Evolutionary conservation across 2,797 vertebrate genomes (phyloP).

Genomic region (Threskiornis aethiopicus): DNA sequence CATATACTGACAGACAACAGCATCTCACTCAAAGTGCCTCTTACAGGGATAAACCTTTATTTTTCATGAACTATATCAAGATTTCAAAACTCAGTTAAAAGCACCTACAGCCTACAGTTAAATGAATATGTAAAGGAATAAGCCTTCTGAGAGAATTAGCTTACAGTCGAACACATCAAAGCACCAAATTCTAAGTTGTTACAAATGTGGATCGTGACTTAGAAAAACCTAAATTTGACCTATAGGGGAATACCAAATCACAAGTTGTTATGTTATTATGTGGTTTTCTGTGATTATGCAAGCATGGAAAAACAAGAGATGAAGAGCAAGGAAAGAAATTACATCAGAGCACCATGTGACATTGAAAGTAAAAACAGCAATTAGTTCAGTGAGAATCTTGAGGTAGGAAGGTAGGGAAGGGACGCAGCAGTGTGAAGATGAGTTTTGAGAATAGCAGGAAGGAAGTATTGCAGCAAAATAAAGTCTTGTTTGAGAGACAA

Average conservation of each 20-base stretch:
- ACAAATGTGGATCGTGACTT: neutral
- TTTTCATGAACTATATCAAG: neutral
- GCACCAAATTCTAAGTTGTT: neutral
- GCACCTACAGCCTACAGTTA: neutral
- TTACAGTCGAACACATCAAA: neutral
- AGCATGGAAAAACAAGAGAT: neutral
- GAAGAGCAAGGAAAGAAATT: neutral
- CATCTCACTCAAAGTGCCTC: neutral
- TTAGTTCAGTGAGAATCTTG: neutral
- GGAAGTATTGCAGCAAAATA: neutral
- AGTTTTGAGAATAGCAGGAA: neutral
- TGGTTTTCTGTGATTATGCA: neutral
- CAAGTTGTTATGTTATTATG: neutral
- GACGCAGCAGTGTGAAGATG: neutral
- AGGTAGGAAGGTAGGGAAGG: neutral
- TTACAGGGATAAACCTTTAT: neutral
- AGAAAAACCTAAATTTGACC: neutral
- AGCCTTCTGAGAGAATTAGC: conserved; percentile 5
- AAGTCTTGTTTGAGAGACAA: neutral
- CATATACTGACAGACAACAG: neutral
- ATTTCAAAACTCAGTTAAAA: conserved; percentile 4
- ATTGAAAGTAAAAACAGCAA: neutral
- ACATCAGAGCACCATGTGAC: neutral
- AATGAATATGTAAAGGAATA: conserved; percentile 7
- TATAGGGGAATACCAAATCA: neutral